Evolutionary conservation across 2,888 invertebrate genomes (phyloP).

Genomic region (Dusona sp.): DNA sequence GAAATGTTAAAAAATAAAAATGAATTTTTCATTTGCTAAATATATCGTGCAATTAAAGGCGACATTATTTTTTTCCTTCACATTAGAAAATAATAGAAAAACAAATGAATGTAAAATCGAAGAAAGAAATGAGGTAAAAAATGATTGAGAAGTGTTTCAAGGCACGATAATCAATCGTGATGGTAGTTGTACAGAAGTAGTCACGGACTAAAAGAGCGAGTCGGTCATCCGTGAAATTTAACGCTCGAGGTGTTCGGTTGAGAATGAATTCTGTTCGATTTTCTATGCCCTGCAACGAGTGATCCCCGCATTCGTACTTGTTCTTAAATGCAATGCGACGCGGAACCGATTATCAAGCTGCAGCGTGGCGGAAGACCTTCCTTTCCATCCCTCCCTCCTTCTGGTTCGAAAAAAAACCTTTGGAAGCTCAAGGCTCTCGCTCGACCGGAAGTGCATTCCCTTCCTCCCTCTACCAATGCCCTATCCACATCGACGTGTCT

Average conservation of each 20-base stretch:
- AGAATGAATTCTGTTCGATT: constrained; percentile 64
- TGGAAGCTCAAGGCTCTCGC: constrained; percentile 55
- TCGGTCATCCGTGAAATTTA: constrained; percentile 64
- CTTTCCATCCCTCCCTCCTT: constrained; percentile 11
- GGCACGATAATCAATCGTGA: constrained; percentile 57
- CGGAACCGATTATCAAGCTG: constrained; percentile 63
- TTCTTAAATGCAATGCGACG: constrained; percentile 56
- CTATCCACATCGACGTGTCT: constrained; percentile 45
- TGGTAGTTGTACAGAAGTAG: constrained; percentile 37
- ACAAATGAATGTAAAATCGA: neutral
- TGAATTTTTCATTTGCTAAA: neutral
- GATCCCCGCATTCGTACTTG: constrained; percentile 19
- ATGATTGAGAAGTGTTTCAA: constrained; percentile 49
- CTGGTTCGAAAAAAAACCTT: constrained; percentile 28
- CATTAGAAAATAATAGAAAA: neutral
- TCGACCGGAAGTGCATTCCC: constrained; percentile 67
- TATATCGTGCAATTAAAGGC: too few relatives aligned
- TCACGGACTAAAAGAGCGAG: constrained; percentile 54
- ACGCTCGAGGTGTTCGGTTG: constrained; percentile 64
- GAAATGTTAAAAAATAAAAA: neutral
- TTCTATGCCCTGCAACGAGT: constrained; percentile 39
- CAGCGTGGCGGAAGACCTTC: constrained; percentile 45
- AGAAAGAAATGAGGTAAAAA: constrained; percentile 14
- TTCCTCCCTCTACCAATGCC: constrained; percentile 11
- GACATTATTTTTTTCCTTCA: neutral